Base-by-base conservation (phyloP, 2,888 invertebrate genomes). In the Acronicta alni region DNA sequence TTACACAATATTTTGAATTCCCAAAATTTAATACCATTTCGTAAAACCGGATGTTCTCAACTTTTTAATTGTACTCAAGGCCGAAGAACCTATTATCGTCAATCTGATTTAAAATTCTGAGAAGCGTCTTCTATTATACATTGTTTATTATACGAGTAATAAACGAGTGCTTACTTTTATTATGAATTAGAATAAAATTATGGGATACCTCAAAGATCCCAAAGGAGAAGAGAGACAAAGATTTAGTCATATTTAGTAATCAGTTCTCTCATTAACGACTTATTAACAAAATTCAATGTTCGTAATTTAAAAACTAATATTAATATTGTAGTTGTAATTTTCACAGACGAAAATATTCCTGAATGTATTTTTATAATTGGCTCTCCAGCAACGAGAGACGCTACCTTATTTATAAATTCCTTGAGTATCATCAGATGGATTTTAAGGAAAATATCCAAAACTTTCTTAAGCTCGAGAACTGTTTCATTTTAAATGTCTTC, bases 1-100 rank as follows among this genome's bases (percentile, higher is more conserved):
- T 52, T 64, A 59, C 57, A 71, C 59, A 62, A 61, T 60, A 66
- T 43, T 43, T 43, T 43, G 23, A 10, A 69, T 69, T 70, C 71
- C n/a, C 56, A 55, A 64, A 73, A 66, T 65, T 63, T 60, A 59
- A 47, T 55, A 51, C 42, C 42, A 26, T 45, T 47, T 56, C 20
- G 14, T 48, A 55, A 52, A 56, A 46, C 26, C 32, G 35, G 37
- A 18, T 53, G 64, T 57, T 67, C 60, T 16, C 18, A 60, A 68
- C 57, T 59, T 59, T 67, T 38, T 58, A 58, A 67, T 58, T 51
- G 52, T 65, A n/a, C n/a, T n/a, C n/a, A n/a, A n/a, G n/a, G n/a
- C n/a, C n/a, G n/a, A n/a, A n/a, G n/a, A n/a, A n/a, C n/a, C n/a
- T n/a, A n/a, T n/a, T n/a, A n/a, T n/a, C n/a, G n/a, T n/a, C n/a